A percentile compares a stretch with the other conserved stretches of the same genome.
Conservation (phyloP, 2,888 invertebrate genomes). For the Amphipyra berbera region DNA sequence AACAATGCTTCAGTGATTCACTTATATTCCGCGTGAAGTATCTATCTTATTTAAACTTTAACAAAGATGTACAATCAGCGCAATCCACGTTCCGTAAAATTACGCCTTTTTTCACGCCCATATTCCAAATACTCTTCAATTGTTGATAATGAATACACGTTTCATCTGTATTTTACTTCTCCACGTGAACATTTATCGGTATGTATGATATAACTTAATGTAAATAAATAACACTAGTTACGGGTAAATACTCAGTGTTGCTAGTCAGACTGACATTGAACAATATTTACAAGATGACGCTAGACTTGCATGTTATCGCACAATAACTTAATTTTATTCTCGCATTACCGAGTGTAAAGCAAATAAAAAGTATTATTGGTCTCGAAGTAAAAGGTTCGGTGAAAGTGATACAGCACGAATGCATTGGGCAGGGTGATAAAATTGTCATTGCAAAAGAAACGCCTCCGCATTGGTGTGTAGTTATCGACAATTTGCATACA, state of each 20-base stretch:
- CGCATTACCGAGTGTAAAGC: conserved; percentile 6
- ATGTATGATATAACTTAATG: conserved; percentile 19
- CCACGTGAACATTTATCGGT: conserved; percentile 11
- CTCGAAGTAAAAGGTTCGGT: conserved; percentile 53
- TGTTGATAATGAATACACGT: too few species aligned
- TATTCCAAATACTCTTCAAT: too few species aligned
- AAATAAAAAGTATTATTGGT: conserved; percentile 29
- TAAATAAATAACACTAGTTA: conserved; percentile 35
- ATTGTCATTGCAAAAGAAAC: conserved; percentile 71
- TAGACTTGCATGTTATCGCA: conserved; percentile 32
- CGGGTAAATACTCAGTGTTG: conserved; percentile 5
- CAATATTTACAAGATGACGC: conserved; percentile 18
- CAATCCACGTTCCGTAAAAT: too few species aligned
- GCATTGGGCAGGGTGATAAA: conserved; percentile 66
- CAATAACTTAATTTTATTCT: conserved; percentile 20
- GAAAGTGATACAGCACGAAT: conserved; percentile 62
- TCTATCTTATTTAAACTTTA: too few species aligned
- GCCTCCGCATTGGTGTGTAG: conserved; percentile 62
- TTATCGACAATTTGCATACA: conserved; percentile 76
- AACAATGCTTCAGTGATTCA: not conserved
- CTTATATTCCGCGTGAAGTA: too few species aligned
- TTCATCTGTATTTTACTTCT: not conserved
- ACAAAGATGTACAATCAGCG: too few species aligned
- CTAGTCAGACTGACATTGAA: conserved; percentile 34
- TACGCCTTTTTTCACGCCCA: too few species aligned